These are phyloP conservation scores for Danionella cerebrum DNA, from an alignment of 2,113 vertebrate species.

Conservation along the genomic window DNA sequence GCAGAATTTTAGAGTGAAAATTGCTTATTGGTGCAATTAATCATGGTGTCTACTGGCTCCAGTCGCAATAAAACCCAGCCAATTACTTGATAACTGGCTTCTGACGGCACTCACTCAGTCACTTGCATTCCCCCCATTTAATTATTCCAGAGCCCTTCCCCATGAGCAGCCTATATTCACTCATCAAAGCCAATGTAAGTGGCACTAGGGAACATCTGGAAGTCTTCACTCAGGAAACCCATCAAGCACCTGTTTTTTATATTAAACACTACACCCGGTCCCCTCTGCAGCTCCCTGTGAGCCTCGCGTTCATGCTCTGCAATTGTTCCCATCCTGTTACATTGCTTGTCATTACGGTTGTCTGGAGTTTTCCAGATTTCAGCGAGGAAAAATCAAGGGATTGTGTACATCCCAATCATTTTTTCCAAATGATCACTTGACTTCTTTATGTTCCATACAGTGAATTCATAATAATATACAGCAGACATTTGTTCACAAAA, in stretches of 20 bases:
- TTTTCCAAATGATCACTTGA: too few relatives aligned
- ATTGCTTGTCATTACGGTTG: too few relatives aligned
- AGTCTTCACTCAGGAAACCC: conserved; percentile 37
- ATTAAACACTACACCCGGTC: conserved; percentile 33
- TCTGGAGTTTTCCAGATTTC: too few relatives aligned
- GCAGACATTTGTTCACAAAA: too few relatives aligned
- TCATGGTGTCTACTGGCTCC: conserved; percentile 35
- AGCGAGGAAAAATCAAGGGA: too few relatives aligned
- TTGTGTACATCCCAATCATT: too few relatives aligned
- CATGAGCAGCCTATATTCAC: conserved; percentile 21
- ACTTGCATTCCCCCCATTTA: not conserved
- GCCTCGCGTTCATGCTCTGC: conserved; percentile 19
- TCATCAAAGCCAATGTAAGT: conserved; percentile 35
- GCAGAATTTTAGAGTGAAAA: conserved; percentile 25
- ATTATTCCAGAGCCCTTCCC: conserved; percentile 34
- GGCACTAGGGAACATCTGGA: conserved; percentile 33
- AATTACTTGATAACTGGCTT: conserved; percentile 35
- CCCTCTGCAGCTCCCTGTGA: conserved; percentile 19
- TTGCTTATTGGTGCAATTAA: conserved; percentile 40
- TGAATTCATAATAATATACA: too few relatives aligned
- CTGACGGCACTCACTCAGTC: conserved; percentile 19
- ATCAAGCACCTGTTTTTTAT: conserved; percentile 37
- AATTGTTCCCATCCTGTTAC: not conserved
- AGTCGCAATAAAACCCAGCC: conserved; percentile 38
- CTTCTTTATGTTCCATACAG: too few relatives aligned